These are phyloP conservation scores for Plutella xylostella DNA, from an alignment of 2,888 invertebrate genomes.

Conservation along the genomic window DNA sequence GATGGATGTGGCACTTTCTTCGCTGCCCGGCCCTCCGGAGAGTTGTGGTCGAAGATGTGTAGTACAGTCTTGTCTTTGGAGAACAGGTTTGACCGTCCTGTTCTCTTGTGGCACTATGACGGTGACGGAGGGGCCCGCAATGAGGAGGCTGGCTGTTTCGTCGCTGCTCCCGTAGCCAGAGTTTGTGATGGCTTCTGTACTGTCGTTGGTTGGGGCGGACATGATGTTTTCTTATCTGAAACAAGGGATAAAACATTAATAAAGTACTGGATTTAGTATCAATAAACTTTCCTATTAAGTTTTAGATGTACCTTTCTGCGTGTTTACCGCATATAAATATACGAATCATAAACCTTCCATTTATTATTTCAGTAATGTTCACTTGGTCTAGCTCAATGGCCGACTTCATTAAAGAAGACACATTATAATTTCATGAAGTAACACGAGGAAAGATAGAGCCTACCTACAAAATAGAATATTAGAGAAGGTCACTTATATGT, in stretches of 20 bases:
- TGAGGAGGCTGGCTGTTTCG: slow-evolving; percentile 84
- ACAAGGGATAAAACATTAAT: slow-evolving; percentile 26
- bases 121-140: slow-evolving; percentile 72
- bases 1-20: slow-evolving; percentile 75
- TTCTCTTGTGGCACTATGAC: slow-evolving; percentile 60
- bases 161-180: slow-evolving; percentile 81
- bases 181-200: slow-evolving; percentile 69
- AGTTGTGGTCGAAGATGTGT: slow-evolving; percentile 80
- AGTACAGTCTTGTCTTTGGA: slow-evolving; percentile 89
- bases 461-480: slow-evolving; percentile 8
- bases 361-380: background rate
- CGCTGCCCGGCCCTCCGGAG: slow-evolving; percentile 80
- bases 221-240: slow-evolving; percentile 43
- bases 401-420: background rate
- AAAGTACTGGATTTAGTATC: background rate
- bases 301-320: too few species aligned
- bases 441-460: background rate
- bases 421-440: slow-evolving; percentile 5
- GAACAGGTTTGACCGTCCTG: slow-evolving; percentile 77
- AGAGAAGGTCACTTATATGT: slow-evolving; percentile 5
- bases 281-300: too few species aligned
- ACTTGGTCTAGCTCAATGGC: background rate
- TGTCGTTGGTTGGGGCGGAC: slow-evolving; percentile 63
- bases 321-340: too few species aligned
- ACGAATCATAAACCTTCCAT: slow-evolving; percentile 1